Base-by-base conservation (phyloP, 2,888 invertebrate genomes). In the Euproctis similis region DNA sequence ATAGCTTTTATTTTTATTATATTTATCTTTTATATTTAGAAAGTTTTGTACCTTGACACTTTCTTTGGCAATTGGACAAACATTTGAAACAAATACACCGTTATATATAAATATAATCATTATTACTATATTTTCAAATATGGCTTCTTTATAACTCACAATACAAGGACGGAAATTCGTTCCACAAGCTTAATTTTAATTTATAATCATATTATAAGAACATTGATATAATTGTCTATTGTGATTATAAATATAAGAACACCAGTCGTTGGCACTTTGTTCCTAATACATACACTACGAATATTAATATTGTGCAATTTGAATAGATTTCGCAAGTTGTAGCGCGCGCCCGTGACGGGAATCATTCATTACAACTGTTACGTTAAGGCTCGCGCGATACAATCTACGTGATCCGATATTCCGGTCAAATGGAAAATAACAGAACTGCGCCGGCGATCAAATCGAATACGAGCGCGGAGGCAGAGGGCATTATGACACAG, bases 21-120 rank as follows among this genome's bases (percentile, higher is more conserved):
- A 29, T 31, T 45, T 40, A 40, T 46, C 48, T 48, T 31, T 47
- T 42, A 44, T 46, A 34, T 51, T 46, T 45, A 44, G 47, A 57
- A 59, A 53, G 53, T 72, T 69, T 34, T 75, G 71, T 75, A 73
- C 71, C 62, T 62, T n/a, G n/a, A 69, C 55, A 69, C 58, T 59
- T 64, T 81, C 81, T 81, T 81, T 78, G 78, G 78, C 69, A 70
- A 69, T 64, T 61, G 59, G 54, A 61, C 59, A 56, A 63, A 61
- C 59, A 50, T 53, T 56, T 51, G 59, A 51, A 19, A 51, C 53
- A 49, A 45, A 46, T 38, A 50, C 40, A 43, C 42, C 36, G 36
- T 39, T 48, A 48, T 50, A 39, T 37, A 42, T 46, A 47, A 39
- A 46, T 45, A 46, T 46, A 41, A 32, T 5, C n/a, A 19, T 19